Base-by-base conservation (phyloP, 2,113 vertebrate genomes). In the Danionella cerebrum region DNA sequence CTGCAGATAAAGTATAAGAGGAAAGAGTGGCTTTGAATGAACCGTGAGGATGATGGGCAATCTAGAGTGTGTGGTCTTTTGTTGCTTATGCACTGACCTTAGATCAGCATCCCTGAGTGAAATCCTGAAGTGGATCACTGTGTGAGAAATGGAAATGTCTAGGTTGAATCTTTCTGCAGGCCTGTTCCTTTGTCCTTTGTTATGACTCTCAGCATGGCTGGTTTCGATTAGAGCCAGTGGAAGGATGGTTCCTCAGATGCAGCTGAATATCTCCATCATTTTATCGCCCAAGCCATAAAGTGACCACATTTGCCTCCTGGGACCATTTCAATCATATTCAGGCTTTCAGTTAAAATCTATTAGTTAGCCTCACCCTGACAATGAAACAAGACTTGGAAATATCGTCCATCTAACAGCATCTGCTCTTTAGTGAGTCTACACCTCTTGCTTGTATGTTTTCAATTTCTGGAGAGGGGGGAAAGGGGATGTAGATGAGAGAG, bases 391-490 rank as follows among this genome's bases (percentile, higher is more conserved):
- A 75, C 25, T 66, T 39, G 42, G 65, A 60, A 62, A 68, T 67
- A 51, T 71, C 74, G 39, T 51, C 48, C 18, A 42, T 74, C 67
- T 33, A 72, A 74, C 41, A 67, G 25, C 53, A 57, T 83, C 62
- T 66, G 60, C 36, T 45, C 66, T 72, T 82, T 77, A 76, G 82
- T 66, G 67, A 77, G 71, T 83, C 78, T 76, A 72, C 77, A 80
- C 79, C 80, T 84, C 69, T 76, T 69, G 72, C 69, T 86, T 67
- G 82, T 82, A 86, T 84, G 83, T 65, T 63, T 73, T 57, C 62
- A 39, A 25, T 41, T 63, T 69, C 78, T 66, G 60, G 65, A 73
- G 54, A n/a, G n/a, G n/a, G n/a, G n/a, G n/a, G n/a, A n/a, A n/a
- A n/a, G n/a, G n/a, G n/a, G n/a, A n/a, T n/a, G n/a, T n/a, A n/a